Conservation (phyloP, 2,888 invertebrate species). For the Lithodes maja region DNA sequence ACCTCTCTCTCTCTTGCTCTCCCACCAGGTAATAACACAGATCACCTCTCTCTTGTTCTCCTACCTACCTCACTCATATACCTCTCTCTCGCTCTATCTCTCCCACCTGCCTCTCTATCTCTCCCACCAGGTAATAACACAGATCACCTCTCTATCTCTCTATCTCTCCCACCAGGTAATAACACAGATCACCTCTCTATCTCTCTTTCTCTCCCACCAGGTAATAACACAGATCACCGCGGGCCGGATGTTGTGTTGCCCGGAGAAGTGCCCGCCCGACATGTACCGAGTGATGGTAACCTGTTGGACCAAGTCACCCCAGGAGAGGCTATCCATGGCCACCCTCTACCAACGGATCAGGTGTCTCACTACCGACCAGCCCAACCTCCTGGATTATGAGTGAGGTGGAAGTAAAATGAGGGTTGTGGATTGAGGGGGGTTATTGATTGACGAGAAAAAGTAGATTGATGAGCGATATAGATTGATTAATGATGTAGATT, state of each 20-base stretch:
- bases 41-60: background rate
- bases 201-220: conserved; percentile 24
- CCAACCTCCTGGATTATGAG: conserved; percentile 53
- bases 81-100: background rate
- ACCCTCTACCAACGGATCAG: conserved; percentile 89
- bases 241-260: conserved; percentile 93
- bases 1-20: too few species aligned
- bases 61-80: too few species aligned
- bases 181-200: background rate
- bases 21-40: too few species aligned
- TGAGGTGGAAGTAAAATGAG: background rate
- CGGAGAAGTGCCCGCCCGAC: conserved; percentile 92
- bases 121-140: background rate
- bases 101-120: background rate
- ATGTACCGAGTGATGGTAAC: conserved; percentile 97
- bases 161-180: background rate
- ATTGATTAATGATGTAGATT: too few species aligned
- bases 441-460: too few species aligned
- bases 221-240: conserved; percentile 75
- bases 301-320: conserved; percentile 97
- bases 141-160: background rate
- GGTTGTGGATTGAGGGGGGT: too few species aligned
- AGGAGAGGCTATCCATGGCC: conserved; percentile 91
- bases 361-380: conserved; percentile 73
- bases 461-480: too few species aligned